phyloP scores from a whole-genome alignment of 2,888 invertebrate species.

The Phortica magna region DNA sequence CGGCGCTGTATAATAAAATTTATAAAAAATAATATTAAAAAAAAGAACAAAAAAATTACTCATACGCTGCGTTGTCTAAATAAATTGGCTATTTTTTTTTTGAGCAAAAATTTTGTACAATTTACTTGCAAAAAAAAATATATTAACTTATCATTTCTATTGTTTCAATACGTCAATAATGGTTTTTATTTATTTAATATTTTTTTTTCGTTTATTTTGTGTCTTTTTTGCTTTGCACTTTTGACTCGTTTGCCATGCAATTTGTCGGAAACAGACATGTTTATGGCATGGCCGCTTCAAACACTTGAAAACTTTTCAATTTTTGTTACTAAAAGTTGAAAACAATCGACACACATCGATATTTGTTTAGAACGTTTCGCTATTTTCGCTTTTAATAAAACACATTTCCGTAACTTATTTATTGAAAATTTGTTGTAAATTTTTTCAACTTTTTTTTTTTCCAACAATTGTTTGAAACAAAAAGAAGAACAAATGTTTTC shows the following conservation, averaged over 20 bases:
- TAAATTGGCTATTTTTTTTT: neutral
- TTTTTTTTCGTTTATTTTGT: neutral
- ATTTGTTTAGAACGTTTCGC: slow-evolving; percentile 7
- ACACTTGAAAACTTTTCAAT: slow-evolving; percentile 6
- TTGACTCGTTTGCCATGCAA: neutral
- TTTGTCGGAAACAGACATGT: neutral
- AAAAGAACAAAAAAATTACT: slow-evolving; percentile 5
- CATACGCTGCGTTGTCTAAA: slow-evolving; percentile 22
- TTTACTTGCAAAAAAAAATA: neutral
- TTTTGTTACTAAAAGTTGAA: neutral
- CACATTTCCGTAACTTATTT: slow-evolving; percentile 16
- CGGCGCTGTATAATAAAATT: neutral
- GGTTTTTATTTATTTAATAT: neutral
- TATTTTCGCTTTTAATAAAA: slow-evolving; percentile 2
- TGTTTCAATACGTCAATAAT: neutral
- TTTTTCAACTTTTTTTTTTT: neutral
- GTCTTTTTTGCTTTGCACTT: neutral
- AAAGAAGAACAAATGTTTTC: neutral
- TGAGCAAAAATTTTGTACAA: neutral
- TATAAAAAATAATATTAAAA: no score
- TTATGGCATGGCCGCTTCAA: neutral
- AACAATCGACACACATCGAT: neutral
- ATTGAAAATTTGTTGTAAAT: neutral
- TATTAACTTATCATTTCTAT: slow-evolving; percentile 21
- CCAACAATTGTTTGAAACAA: neutral